Evolutionary conservation across 2,888 invertebrate species (phyloP), one percentile per base, ranked within the genome.

Genomic region (Marronus borbonicus): DNA sequence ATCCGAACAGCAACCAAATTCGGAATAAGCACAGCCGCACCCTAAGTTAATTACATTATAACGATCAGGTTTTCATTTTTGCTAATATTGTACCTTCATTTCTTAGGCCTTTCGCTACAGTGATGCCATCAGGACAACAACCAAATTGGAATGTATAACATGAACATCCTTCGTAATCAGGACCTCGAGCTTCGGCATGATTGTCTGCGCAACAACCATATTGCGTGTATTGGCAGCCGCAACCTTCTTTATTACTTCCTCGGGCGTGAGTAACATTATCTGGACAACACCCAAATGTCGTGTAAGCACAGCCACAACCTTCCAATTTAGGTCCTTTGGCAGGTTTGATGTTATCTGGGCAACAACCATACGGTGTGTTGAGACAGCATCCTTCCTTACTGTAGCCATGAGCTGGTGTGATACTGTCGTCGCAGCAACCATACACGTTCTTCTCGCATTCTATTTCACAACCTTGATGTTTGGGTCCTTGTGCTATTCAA

Each of bases 81-180:
- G 17, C 12, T 20, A 58, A 8, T 8, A 55, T 77, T 17, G 8
- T 86, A 90, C 92, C 94, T 88, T 93, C 92, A 82, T 91, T 89
- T 80, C 91, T 91, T 1, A 93, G 92, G 79, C 98, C 97, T 85
- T 91, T 92, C 3, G 97, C 95, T 75, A 91, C 88, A 0, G 93
- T 93, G 79, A 93, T 88, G 0, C 97, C 97, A 89, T 97, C 96
- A 0, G 94, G 92, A 85, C 98, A 98, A 85, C 98, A 98, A 1
- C 97, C 97, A 86, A 96, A 97, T 86, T 97, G 96, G 89, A 93
- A 95, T 0, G 96, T 95, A 85, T 94, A 92, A 85, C 97, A 97
- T 0, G 92, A 90, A 85, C 98, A 98, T 12, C 97, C 98, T 83
- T 94, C 92, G 84, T 91, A 93, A 81, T 95, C 92, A 0, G 94